Conservation (phyloP, 2,888 invertebrate genomes). For the Pristionchus exspectatus region DNA sequence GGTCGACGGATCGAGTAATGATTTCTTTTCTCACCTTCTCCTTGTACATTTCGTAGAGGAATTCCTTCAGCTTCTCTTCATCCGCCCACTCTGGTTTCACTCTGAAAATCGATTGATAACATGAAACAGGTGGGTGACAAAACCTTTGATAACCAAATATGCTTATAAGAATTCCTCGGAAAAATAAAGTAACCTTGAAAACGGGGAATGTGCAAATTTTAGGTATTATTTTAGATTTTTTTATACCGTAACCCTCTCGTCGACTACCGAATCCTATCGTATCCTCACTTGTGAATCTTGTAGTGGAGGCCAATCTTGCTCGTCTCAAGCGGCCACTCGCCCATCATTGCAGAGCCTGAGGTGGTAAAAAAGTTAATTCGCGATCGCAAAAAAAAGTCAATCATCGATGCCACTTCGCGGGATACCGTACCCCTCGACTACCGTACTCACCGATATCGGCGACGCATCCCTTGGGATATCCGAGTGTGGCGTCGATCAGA, state of each 20-base stretch:
- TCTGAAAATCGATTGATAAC: constrained; percentile 51
- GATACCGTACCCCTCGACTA: constrained; percentile 1
- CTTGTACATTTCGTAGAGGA: constrained; percentile 90
- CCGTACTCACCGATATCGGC: constrained; percentile 62
- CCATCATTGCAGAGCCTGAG: constrained; percentile 68
- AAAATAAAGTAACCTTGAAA: too few relatives aligned
- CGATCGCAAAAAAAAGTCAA: background rate
- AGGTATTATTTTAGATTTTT: background rate
- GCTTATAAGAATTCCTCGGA: too few relatives aligned
- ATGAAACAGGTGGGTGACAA: background rate
- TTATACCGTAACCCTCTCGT: background rate
- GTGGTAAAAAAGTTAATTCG: background rate
- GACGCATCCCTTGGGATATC: constrained; percentile 73
- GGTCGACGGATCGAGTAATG: background rate
- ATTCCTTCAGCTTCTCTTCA: constrained; percentile 87
- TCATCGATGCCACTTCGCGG: background rate
- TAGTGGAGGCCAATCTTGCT: constrained; percentile 71
- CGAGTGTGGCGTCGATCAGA: constrained; percentile 76
- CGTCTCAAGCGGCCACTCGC: constrained; percentile 72
- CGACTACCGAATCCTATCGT: background rate
- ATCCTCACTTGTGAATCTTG: constrained; percentile 63
- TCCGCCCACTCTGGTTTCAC: constrained; percentile 80
- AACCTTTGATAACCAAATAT: too few relatives aligned
- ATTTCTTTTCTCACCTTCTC: constrained; percentile 84
- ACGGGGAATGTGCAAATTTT: background rate